Evolutionary conservation across 2,113 vertebrate genomes (phyloP), one percentile per base, ranked within the genome.

Genomic region (Sminthopsis crassicaudata): DNA sequence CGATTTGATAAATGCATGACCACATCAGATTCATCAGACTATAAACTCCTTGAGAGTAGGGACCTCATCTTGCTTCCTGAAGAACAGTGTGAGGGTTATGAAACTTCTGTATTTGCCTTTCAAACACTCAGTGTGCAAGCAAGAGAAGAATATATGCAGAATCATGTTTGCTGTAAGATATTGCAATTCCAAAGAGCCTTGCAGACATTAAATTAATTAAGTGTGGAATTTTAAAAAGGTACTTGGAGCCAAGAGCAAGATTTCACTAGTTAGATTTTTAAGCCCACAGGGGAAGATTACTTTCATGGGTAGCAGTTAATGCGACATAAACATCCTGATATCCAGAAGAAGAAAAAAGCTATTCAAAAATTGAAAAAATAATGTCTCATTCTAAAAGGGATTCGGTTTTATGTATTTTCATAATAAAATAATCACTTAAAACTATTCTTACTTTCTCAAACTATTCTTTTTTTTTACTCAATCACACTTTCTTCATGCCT

Each of bases 341-440:
- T 76, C 36, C 67, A 76, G 36, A 76, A n/a, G 24, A 93, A 91
- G 42, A 67, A 76, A 42, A 92, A 91, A 95, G 76, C 14, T 53
- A n/a, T 91, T 95, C 67, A 93, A 54, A 46, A 95, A 92, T 60
- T 91, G 89, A 30, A 93, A 91, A 54, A 57, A 55, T 2, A 90
- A 84, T 42, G 6, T 7, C 19, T 94, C 93, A 90, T 96, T 95
- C 5, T 36, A 91, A 93, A 67, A 60, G 90, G 27, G 36, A 52
- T 19, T 46, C 30, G 46, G 5, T 42, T 91, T 42, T 36, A 30
- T 46, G 50, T 57, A 90, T 46, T 90, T 95, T 92, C 46, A 91
- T 94, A 94, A 92, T 42, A 91, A 91, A 94, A 93, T 92, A 89
- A 91, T 92, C 46, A 42, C 36, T 96, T 92, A 92, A 54, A 93